Conservation (phyloP, 2,113 vertebrate genomes). For the Mus spicilegus region DNA sequence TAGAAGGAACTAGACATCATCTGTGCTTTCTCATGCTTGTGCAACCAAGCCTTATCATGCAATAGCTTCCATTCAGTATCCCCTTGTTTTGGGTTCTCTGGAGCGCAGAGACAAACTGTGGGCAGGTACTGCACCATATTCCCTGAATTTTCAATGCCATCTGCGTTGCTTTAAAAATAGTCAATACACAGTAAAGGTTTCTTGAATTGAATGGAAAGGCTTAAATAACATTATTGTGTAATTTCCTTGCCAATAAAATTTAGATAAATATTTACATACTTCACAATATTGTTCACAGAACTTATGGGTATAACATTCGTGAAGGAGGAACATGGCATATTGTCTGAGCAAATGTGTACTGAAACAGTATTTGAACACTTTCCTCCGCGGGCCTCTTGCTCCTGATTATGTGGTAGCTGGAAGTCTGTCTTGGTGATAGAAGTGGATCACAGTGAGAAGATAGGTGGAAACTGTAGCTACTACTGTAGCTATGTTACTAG, state of each 20-base stretch:
- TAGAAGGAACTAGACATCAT: background rate
- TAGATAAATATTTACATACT: constrained; percentile 31
- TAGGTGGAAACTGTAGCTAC: background rate
- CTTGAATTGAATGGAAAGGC: background rate
- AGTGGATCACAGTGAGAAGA: background rate
- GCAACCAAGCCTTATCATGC: background rate
- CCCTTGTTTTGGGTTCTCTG: background rate
- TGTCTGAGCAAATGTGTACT: background rate
- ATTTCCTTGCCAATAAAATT: constrained; percentile 36
- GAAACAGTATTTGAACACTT: background rate
- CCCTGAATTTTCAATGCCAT: background rate
- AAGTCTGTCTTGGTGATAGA: background rate
- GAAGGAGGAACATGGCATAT: background rate
- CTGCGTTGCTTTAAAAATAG: background rate
- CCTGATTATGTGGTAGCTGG: background rate
- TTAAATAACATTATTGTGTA: constrained; percentile 28
- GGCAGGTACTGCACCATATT: background rate
- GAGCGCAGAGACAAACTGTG: background rate
- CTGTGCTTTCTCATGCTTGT: background rate
- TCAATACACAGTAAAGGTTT: background rate
- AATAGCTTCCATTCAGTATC: background rate
- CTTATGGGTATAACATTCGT: background rate
- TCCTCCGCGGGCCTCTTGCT: background rate
- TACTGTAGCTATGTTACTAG: background rate
- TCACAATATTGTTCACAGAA: constrained; percentile 32